Percentiles rank a stretch among this genome's conserved stretches.
Conservation (phyloP, 2,113 vertebrate species). For the Ceyx margarethae region DNA sequence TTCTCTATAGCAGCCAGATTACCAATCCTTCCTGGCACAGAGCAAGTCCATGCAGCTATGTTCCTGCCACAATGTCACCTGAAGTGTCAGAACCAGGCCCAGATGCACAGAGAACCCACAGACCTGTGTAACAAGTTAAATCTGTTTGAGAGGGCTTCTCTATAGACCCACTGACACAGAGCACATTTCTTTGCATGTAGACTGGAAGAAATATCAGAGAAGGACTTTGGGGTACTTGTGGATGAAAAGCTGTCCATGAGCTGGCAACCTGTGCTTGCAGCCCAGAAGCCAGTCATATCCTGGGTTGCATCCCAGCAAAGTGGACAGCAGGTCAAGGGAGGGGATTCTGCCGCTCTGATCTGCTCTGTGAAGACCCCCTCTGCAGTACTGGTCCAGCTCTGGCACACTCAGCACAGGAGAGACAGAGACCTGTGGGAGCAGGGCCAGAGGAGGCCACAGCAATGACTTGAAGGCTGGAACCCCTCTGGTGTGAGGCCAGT, state of each 20-base stretch:
- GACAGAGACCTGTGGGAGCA: not conserved
- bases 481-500: not conserved
- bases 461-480: not conserved
- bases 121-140: not conserved
- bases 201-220: not conserved
- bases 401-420: not conserved
- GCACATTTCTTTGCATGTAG: not conserved
- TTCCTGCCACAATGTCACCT: not conserved
- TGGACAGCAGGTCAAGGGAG: not conserved
- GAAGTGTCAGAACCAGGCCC: not conserved
- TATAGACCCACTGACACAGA: too few species aligned
- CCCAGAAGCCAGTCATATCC: not conserved
- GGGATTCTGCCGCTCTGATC: not conserved
- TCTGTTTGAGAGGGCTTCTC: not conserved
- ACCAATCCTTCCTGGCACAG: not conserved
- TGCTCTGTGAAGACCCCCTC: not conserved
- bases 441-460: not conserved
- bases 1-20: not conserved
- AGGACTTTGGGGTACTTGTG: not conserved
- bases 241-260: not conserved
- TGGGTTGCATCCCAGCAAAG: too few species aligned
- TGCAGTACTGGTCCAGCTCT: not conserved
- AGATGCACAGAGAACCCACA: not conserved
- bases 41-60: not conserved
- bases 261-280: not conserved